A percentile compares a stretch with the other conserved stretches of the same genome.
Evolutionary conservation across 2,113 vertebrate species (phyloP).

Genomic region (Hoplias malabaricus): DNA sequence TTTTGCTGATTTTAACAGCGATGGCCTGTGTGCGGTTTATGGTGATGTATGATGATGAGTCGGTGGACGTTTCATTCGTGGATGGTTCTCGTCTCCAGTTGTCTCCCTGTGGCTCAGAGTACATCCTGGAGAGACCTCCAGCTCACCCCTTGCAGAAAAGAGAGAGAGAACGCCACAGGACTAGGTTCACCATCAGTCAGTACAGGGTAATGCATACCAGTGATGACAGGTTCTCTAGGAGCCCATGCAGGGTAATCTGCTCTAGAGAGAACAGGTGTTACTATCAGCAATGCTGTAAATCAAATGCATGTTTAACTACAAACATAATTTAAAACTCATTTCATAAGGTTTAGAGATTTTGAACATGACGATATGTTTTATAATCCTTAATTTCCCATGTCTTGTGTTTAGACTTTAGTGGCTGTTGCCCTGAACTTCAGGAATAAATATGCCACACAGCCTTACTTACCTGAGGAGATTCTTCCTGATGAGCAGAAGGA

Average conservation of each 20-base stretch:
- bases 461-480: slow-evolving; percentile 80
- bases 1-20: no score
- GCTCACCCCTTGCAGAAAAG: slow-evolving; percentile 72
- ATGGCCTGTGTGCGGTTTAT: slow-evolving; percentile 60
- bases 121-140: slow-evolving; percentile 69
- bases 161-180: slow-evolving; percentile 76
- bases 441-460: slow-evolving; percentile 77
- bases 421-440: slow-evolving; percentile 80
- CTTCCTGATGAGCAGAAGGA: slow-evolving; percentile 73
- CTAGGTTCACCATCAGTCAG: slow-evolving; percentile 78
- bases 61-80: slow-evolving; percentile 75
- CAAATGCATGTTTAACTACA: no score
- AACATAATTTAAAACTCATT: no score
- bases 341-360: no score
- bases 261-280: no score
- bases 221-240: no score
- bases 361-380: no score
- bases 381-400: not conserved
- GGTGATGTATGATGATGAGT: slow-evolving; percentile 80
- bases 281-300: no score
- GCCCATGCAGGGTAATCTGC: not conserved
- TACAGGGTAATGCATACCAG: slow-evolving; percentile 69
- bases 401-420: slow-evolving; percentile 71
- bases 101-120: slow-evolving; percentile 85
- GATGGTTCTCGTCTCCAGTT: slow-evolving; percentile 76